A percentile compares a stretch with the other conserved stretches of the same genome.
Conservation (phyloP, 2,113 vertebrate genomes). For the Lophura nycthemera region DNA sequence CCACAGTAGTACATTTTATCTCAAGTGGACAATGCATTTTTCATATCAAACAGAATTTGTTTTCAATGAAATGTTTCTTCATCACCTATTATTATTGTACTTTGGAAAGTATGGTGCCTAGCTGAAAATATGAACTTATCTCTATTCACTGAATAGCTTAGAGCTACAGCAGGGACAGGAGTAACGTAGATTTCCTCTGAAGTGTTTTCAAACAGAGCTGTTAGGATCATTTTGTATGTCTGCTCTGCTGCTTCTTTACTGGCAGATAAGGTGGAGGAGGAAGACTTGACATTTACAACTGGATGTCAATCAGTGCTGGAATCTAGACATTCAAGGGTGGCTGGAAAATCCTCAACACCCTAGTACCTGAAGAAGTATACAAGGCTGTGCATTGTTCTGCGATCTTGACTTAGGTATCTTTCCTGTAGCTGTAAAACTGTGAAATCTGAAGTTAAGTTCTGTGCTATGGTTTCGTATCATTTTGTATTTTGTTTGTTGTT, state of each 20-base stretch:
- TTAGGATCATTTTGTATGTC: not conserved
- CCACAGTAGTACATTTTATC: slow-evolving; percentile 1
- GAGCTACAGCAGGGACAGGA: not conserved
- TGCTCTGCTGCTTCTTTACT: not conserved
- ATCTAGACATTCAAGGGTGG: not conserved
- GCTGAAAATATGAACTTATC: not conserved
- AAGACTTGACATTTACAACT: not conserved
- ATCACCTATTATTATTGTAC: not conserved
- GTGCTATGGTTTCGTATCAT: not conserved
- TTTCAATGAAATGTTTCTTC: slow-evolving; percentile 42
- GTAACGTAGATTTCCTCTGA: not conserved
- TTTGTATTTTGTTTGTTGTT: too few species aligned
- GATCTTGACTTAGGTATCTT: not conserved
- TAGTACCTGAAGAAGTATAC: not conserved
- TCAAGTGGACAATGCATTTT: slow-evolving; percentile 18
- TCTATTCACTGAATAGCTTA: not conserved
- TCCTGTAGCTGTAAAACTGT: not conserved
- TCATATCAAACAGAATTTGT: slow-evolving; percentile 18
- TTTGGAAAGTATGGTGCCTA: not conserved
- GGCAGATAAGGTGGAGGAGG: not conserved
- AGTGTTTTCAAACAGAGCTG: not conserved
- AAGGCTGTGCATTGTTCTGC: not conserved
- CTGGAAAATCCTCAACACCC: not conserved
- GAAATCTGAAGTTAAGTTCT: not conserved
- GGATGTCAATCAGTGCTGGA: not conserved